A percentile compares a stretch with the other conserved stretches of the same genome.
Conservation (phyloP, 2,888 invertebrate species). For the Cordylochernes scorpioides region DNA sequence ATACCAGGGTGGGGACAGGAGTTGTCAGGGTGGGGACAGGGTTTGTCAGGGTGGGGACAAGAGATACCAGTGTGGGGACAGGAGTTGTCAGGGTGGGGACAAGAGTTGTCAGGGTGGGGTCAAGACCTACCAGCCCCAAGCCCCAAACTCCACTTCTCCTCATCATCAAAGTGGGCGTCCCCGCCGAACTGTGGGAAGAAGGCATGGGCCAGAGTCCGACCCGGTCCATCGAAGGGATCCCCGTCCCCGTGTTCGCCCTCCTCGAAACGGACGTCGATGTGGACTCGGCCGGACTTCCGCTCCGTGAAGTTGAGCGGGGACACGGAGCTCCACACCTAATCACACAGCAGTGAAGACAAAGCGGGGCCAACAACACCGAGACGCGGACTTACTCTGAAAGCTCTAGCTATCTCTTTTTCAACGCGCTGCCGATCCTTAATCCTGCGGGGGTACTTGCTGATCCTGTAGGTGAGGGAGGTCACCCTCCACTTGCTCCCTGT, state of each 20-base stretch:
- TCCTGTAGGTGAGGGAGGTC: conserved; percentile 59
- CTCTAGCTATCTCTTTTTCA: conserved; percentile 40
- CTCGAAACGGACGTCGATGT: conserved; percentile 38
- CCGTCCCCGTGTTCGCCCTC: conserved; percentile 77
- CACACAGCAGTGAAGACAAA: neutral
- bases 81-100: too few relatives aligned
- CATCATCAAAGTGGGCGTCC: conserved; percentile 89
- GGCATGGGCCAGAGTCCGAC: conserved; percentile 62
- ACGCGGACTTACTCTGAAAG: conserved; percentile 36
- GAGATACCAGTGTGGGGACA: too few relatives aligned
- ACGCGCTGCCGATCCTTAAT: conserved; percentile 35
- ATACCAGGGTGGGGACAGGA: too few relatives aligned
- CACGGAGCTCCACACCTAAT: conserved; percentile 40
- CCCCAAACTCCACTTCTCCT: conserved; percentile 70
- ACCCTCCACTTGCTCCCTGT: conserved; percentile 78
- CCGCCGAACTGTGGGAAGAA: conserved; percentile 91
- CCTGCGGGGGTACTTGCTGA: conserved; percentile 54
- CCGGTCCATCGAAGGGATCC: conserved; percentile 83
- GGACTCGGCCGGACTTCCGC: conserved; percentile 29
- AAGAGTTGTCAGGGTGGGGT: too few relatives aligned
- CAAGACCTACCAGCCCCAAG: conserved; percentile 32
- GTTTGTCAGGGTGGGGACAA: too few relatives aligned
- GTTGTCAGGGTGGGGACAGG: too few relatives aligned
- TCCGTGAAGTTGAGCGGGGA: conserved; percentile 29
- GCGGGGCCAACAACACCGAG: neutral